Evolutionary conservation across 2,113 vertebrate species (phyloP), one percentile per base, ranked within the genome.

Genomic region (Microcebus griseorufus): DNA sequence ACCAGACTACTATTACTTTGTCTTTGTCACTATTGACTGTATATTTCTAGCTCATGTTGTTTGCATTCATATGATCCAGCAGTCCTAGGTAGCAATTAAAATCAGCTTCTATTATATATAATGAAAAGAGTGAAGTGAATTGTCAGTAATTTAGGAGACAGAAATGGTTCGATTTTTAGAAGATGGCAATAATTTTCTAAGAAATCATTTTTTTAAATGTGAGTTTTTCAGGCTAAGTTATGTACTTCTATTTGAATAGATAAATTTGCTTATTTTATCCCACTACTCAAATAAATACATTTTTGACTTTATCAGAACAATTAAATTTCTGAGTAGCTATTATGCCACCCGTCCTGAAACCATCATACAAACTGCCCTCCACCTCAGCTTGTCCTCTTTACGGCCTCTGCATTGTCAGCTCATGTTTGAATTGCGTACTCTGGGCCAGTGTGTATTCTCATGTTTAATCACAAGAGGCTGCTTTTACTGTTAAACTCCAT

Each of bases 21-120:
- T 70, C 18, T 32, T 0, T 22, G 37, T 10, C 0, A 2, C 25
- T 18, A 0, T 0, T 7, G 4, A 64, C 58, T 8, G 8, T 22
- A 3, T 17, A 37, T n/a, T 72, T 88, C 29, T 2, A 32, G 25
- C 7, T 87, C 7, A 23, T 53, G 25, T 11, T 81, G 8, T 27
- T 34, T 13, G 18, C 4, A 5, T 32, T 4, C 10, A 3, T 62
- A 9, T 10, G 13, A 58, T 51, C 16, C 11, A 39, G 62, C 6
- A 32, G 2, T 32, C 53, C 6, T 65, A 39, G n/a, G 27, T 1
- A 55, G 16, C 55, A 85, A 32, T 78, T 45, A 39, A 90, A 58
- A 34, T 70, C 16, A 64, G 4, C 20, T 37, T 93, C n/a, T 37
- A 39, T n/a, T 70, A 10, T 13, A 1, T 12, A 32, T 75, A 39